Percentiles rank a stretch among this genome's conserved stretches.
Evolutionary conservation across 35 echinoderm and acorn worm genomes (phyloP).

Genomic region (Holothuria glaberrima): DNA sequence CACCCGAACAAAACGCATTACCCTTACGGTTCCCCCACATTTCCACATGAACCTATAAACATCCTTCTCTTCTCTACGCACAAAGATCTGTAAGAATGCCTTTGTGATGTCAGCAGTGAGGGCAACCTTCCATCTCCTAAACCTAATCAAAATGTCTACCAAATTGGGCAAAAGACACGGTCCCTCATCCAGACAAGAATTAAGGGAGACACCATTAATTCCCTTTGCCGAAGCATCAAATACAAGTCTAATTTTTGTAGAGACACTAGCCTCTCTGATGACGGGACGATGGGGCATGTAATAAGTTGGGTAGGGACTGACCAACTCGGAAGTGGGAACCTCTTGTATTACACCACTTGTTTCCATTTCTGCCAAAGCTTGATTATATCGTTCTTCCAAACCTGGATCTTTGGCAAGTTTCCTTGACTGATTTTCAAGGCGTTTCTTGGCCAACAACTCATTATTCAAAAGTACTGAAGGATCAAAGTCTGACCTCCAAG

Average conservation of each 20-base stretch:
- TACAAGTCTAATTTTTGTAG: no score
- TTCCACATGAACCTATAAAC: conserved; percentile 28
- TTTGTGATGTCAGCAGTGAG: conserved; percentile 21
- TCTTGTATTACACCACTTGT: not conserved
- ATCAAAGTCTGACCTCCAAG: conserved; percentile 40
- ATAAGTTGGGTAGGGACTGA: conserved; percentile 32
- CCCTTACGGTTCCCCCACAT: conserved; percentile 8
- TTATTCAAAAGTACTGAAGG: conserved; percentile 6
- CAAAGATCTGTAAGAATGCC: conserved; percentile 3
- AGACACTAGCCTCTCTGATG: not conserved
- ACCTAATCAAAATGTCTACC: conserved; percentile 29
- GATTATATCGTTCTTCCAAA: conserved; percentile 6
- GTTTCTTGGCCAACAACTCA: conserved; percentile 8
- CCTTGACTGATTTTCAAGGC: conserved; percentile 24
- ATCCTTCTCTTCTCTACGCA: conserved; percentile 23
- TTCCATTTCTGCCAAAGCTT: conserved; percentile 30
- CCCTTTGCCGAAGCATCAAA: not conserved
- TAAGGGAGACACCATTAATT: not conserved
- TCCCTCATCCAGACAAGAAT: not conserved
- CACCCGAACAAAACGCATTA: conserved; percentile 27
- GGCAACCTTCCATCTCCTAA: conserved; percentile 10
- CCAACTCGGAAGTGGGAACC: not conserved
- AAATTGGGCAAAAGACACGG: conserved; percentile 1
- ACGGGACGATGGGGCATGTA: conserved; percentile 38
- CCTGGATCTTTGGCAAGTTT: conserved; percentile 38